These are phyloP conservation scores for Vollenhovia emeryi DNA, from an alignment of 1,140 invertebrate species.

Conservation along the genomic window DNA sequence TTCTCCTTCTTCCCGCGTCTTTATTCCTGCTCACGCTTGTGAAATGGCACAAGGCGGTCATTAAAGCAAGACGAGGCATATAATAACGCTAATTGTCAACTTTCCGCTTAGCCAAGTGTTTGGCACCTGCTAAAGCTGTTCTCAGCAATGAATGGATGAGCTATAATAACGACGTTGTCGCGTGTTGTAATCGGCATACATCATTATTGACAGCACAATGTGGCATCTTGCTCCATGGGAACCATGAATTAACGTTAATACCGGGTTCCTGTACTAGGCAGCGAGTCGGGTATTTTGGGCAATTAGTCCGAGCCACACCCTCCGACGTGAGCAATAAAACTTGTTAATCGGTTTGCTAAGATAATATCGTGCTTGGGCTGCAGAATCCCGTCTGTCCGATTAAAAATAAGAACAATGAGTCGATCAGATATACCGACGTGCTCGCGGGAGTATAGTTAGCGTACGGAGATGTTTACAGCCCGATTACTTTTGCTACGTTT, in stretches of 20 bases:
- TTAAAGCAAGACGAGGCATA: conserved; percentile 19
- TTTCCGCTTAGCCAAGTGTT: conserved; percentile 34
- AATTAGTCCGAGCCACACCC: conserved; percentile 60
- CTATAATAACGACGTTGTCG: conserved; percentile 50
- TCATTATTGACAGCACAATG: conserved; percentile 59
- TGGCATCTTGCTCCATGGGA: neutral
- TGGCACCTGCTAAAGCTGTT: conserved; percentile 30
- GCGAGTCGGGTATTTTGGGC: conserved; percentile 61
- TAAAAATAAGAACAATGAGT: conserved; percentile 59
- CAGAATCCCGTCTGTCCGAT: conserved; percentile 46
- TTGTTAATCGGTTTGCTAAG: conserved; percentile 64
- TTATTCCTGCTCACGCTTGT: conserved; percentile 33
- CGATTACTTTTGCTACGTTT: neutral
- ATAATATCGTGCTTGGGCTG: conserved; percentile 60
- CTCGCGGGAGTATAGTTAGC: neutral
- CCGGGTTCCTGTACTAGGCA: conserved; percentile 51
- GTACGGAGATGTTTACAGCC: neutral
- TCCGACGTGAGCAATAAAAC: conserved; percentile 19
- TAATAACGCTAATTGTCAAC: conserved; percentile 60
- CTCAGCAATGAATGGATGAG: neutral
- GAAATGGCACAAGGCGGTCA: conserved; percentile 27
- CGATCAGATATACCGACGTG: neutral
- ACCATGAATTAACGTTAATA: conserved; percentile 71
- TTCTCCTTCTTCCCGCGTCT: neutral
- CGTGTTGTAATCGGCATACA: conserved; percentile 39